Evolutionary conservation across 2,888 invertebrate genomes (phyloP).

Genomic region (Tachina fera): DNA sequence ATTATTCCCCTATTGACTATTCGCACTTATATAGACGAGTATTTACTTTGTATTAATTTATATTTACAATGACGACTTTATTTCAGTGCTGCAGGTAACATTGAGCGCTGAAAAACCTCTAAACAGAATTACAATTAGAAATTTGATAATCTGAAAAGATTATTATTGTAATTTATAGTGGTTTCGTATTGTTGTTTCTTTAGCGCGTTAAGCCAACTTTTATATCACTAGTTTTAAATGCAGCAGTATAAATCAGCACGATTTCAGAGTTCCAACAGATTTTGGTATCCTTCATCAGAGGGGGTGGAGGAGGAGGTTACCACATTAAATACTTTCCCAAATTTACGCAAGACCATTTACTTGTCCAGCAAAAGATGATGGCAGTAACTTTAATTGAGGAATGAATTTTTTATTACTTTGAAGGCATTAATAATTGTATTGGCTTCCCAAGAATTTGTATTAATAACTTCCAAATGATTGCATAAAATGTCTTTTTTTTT

Average conservation of each 20-base stretch:
- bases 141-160: slow-evolving; percentile 53
- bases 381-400: too few relatives aligned
- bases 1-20: slow-evolving; percentile 66
- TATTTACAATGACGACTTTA: slow-evolving; percentile 5
- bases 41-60: background rate
- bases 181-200: background rate
- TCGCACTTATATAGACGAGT: slow-evolving; percentile 35
- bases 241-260: background rate
- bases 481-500: too few relatives aligned
- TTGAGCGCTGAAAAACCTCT: slow-evolving; percentile 13
- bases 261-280: background rate
- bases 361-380: too few relatives aligned
- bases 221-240: background rate
- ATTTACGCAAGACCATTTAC: too few relatives aligned
- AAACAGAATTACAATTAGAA: slow-evolving; percentile 57
- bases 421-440: too few relatives aligned
- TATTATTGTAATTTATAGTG: slow-evolving; percentile 13
- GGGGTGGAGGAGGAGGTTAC: background rate
- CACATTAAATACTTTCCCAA: too few relatives aligned
- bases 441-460: too few relatives aligned
- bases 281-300: background rate
- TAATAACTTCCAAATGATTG: too few relatives aligned
- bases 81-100: slow-evolving; percentile 16
- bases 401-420: too few relatives aligned
- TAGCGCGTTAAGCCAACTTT: background rate